Evolutionary conservation across 1,140 invertebrate genomes (phyloP), one percentile per base, ranked within the genome.

Genomic region (Andrena cerasifolii): DNA sequence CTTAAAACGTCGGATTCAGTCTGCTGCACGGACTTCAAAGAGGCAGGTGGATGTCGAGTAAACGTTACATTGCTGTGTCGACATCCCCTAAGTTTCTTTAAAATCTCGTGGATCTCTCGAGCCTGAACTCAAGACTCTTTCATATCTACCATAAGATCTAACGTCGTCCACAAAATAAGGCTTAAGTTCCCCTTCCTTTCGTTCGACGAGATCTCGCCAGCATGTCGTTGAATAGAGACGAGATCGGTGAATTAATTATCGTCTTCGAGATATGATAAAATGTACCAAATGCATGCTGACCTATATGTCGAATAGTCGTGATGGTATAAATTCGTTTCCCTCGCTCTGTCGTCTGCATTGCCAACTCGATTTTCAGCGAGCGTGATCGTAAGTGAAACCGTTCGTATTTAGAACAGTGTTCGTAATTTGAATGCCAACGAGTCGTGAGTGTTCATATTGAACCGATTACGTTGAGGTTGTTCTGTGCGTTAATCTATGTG

Each of bases 391-490:
- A 6, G n/a, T n/a, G 21, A 51, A 71, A 66, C 45, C n/a, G 56
- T 73, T 47, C 21, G 6, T 67, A 53, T 61, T 59, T 71, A 61
- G 24, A 31, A 26, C 67, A 74, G 62, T n/a, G 61, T n/a, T 33
- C 33, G 43, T 51, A 26, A 74, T 68, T n/a, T 45, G 16, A 33
- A 75, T 47, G 65, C 59, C 49, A 49, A n/a, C 24, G 54, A 51
- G 54, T 51, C 47, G 10, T 43, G 28, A 40, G 28, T 31, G 75
- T 82, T 83, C 75, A 83, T 79, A 83, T 76, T 63, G 77, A 76
- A 83, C 72, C 40, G 45, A 24, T 47, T 47, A 62, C 63, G 58
- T 72, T 62, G 45, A 21, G 65, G 53, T 51, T 61, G 53, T 74
- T 74, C 45, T 47, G n/a, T 18, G 14, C 26, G 54, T 71, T 49